Percentiles rank a stretch among this genome's conserved stretches.
phyloP scores from a whole-genome alignment of 2,113 vertebrate genomes.

The Melanotaenia duboulayi region DNA sequence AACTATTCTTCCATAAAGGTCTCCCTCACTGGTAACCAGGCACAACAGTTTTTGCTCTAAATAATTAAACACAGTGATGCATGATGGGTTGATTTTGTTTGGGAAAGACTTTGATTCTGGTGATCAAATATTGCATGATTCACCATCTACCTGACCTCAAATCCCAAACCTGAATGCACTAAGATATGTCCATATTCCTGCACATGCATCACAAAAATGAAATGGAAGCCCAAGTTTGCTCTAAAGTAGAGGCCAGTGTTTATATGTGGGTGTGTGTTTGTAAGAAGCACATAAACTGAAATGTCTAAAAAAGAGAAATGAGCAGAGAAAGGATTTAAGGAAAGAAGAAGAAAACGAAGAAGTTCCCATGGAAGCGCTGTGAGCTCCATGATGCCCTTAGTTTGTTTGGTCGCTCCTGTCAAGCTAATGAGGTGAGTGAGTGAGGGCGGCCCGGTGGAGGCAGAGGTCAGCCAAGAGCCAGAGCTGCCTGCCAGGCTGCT shows the following conservation, averaged over 20 bases:
- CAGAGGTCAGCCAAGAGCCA: constrained; percentile 79
- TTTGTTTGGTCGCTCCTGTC: constrained; percentile 76
- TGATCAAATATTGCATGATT: neutral
- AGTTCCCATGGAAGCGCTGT: constrained; percentile 66
- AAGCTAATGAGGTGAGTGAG: constrained; percentile 81
- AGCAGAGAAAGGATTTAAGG: neutral
- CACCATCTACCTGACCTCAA: neutral
- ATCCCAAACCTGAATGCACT: neutral
- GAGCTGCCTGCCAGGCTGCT: constrained; percentile 63
- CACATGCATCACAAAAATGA: constrained; percentile 41
- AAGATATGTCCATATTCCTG: neutral
- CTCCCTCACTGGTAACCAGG: constrained; percentile 14
- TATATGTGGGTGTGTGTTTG: constrained; percentile 61
- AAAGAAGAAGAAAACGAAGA: neutral
- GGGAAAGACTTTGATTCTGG: constrained; percentile 4
- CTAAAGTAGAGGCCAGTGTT: constrained; percentile 58
- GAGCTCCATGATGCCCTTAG: constrained; percentile 67
- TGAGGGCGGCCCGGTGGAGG: constrained; percentile 70
- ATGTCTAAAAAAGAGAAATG: constrained; percentile 24
- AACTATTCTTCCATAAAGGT: too few relatives aligned
- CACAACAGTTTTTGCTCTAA: constrained; percentile 38
- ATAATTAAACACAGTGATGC: constrained; percentile 40
- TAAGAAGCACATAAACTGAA: constrained; percentile 40
- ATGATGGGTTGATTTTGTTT: constrained; percentile 42
- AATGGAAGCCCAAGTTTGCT: constrained; percentile 7